Evolutionary conservation across 2,888 invertebrate species (phyloP).

Genomic region (Polydrusus tereticollis): DNA sequence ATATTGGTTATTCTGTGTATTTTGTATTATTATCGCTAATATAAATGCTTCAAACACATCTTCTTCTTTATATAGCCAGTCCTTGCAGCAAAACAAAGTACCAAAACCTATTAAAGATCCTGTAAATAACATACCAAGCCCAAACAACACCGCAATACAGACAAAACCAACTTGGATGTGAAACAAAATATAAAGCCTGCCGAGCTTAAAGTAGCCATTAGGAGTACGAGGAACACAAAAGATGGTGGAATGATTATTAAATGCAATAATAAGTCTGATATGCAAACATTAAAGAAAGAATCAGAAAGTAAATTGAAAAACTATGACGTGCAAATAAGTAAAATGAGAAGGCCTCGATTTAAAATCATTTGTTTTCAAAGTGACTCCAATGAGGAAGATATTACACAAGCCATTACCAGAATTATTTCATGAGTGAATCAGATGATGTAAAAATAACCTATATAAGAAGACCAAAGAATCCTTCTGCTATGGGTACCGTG

Average conservation of each 20-base stretch:
- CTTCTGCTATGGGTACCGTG: too few species aligned
- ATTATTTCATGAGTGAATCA: too few species aligned
- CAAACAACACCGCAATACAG: background rate
- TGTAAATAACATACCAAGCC: background rate
- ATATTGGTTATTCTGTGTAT: too few species aligned
- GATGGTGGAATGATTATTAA: background rate
- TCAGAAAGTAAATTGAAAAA: conserved; percentile 8
- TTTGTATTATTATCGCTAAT: too few species aligned
- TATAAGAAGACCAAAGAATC: too few species aligned
- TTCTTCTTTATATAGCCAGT: background rate
- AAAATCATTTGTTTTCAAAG: too few species aligned
- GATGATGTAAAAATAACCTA: too few species aligned
- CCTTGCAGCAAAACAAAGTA: background rate
- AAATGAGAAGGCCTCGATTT: too few species aligned
- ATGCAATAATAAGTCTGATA: background rate
- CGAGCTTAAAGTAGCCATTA: background rate
- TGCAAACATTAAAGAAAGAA: background rate
- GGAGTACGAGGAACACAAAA: background rate
- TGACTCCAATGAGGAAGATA: too few species aligned
- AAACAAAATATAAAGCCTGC: background rate
- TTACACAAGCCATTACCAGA: too few species aligned
- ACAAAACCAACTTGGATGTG: conserved; percentile 5
- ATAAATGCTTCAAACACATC: background rate
- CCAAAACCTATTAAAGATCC: background rate
- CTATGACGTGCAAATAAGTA: conserved; percentile 1